Conservation (phyloP, 35 echinoderm and acorn worm genomes). For the Diadema setosum region DNA sequence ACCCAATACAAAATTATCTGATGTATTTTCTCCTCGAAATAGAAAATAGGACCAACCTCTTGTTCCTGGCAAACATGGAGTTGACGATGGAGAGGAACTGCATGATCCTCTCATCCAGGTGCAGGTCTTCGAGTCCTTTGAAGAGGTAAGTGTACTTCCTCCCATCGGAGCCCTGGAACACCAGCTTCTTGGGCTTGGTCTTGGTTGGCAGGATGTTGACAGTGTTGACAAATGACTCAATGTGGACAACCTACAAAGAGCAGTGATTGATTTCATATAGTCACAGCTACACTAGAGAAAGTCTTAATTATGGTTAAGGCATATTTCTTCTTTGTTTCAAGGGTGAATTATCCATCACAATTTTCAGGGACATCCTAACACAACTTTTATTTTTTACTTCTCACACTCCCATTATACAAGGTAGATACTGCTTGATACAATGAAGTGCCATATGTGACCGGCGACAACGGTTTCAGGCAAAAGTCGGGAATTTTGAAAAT, state of each 20-base stretch:
- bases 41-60: too few relatives aligned
- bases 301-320: too few relatives aligned
- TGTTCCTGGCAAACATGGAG: conserved; percentile 96
- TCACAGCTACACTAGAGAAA: background rate
- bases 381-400: background rate
- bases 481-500: too few relatives aligned
- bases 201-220: conserved; percentile 97
- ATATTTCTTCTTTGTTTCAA: too few relatives aligned
- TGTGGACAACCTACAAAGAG: conserved; percentile 65
- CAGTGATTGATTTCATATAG: background rate
- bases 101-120: conserved; percentile 99
- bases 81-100: conserved; percentile 99
- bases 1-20: too few relatives aligned
- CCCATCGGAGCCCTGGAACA: conserved; percentile 82
- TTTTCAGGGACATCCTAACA: background rate
- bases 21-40: too few relatives aligned
- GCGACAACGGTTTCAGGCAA: too few relatives aligned
- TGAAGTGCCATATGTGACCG: too few relatives aligned
- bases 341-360: background rate
- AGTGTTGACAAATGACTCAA: conserved; percentile 71
- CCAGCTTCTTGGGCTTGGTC: conserved; percentile 97
- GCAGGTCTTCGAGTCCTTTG: conserved; percentile 94
- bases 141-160: conserved; percentile 96
- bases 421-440: too few relatives aligned
- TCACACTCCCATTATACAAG: too few relatives aligned